Evolutionary conservation across 1,140 invertebrate species (phyloP).

Genomic region (Rhopalosiphum padi): DNA sequence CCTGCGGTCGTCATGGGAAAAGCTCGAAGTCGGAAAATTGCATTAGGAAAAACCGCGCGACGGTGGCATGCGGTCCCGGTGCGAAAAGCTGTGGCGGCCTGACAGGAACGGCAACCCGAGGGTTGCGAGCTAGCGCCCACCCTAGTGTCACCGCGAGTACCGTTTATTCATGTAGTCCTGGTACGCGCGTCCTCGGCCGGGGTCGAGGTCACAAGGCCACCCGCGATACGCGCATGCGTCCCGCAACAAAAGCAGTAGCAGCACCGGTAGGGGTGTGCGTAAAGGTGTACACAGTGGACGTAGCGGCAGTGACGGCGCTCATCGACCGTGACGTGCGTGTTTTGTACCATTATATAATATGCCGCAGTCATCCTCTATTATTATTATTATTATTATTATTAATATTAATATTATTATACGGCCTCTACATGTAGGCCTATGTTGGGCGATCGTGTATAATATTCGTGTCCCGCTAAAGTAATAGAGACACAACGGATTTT

Average conservation of each 20-base stretch:
- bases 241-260: background rate
- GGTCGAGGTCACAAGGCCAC: constrained; percentile 57
- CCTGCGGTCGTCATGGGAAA: background rate
- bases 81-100: background rate
- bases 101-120: background rate
- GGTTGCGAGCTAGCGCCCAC: background rate
- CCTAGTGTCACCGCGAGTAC: background rate
- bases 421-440: background rate
- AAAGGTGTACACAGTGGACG: too few relatives aligned
- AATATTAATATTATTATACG: background rate
- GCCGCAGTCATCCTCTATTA: background rate
- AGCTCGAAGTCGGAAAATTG: background rate
- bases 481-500: background rate
- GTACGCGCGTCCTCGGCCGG: constrained; percentile 45
- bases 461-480: background rate
- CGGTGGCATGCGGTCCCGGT: constrained; percentile 21
- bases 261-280: background rate
- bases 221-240: background rate
- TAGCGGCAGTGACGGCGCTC: background rate
- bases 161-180: background rate
- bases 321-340: constrained; percentile 35
- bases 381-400: background rate
- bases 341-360: background rate
- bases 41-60: background rate
- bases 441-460: background rate